Evolutionary conservation across 2,113 vertebrate species (phyloP).

Genomic region (Rissa tridactyla): DNA sequence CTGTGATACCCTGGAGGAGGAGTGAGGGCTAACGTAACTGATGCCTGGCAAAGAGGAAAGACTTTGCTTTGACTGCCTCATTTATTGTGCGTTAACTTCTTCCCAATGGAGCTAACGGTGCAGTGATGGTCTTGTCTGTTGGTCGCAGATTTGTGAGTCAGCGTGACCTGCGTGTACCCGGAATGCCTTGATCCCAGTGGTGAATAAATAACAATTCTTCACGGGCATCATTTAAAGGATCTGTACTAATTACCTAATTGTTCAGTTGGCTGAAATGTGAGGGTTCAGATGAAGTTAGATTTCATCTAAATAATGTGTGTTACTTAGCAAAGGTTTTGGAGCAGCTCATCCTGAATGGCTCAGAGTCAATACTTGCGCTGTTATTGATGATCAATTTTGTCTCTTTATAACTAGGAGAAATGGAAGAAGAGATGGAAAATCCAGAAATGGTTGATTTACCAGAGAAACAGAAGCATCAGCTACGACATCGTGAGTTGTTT

Average conservation of each 20-base stretch:
- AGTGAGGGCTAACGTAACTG: not conserved
- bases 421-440: conserved; percentile 97
- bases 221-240: not conserved
- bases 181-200: not conserved
- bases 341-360: not conserved
- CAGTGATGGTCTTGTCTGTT: not conserved
- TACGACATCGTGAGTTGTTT: conserved; percentile 93
- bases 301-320: not conserved
- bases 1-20: not conserved
- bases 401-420: conserved; percentile 80
- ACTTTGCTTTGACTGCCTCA: not conserved
- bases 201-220: not conserved
- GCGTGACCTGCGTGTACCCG: not conserved
- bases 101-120: accelerated
- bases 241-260: not conserved
- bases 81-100: not conserved
- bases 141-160: not conserved
- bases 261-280: not conserved
- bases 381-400: not conserved
- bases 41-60: not conserved
- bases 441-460: conserved; percentile 91
- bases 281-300: not conserved
- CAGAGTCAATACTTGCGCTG: not conserved
- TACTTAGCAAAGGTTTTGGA: not conserved
- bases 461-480: conserved; percentile 94